Evolutionary conservation across 2,888 invertebrate species (phyloP).

Genomic region (Agriopis aurantiaria): DNA sequence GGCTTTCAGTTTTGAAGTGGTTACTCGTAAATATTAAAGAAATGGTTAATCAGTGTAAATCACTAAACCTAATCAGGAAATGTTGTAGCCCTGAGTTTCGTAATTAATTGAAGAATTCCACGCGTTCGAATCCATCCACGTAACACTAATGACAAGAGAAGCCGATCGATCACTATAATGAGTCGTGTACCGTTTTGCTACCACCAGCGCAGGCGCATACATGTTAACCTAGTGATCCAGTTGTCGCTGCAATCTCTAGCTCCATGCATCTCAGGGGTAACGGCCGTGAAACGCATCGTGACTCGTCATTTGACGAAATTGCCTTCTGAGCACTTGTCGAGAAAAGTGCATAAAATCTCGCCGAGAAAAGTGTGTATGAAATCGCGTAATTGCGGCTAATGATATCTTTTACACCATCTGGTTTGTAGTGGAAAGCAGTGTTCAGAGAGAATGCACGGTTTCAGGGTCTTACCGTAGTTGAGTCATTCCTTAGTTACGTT

Average conservation of each 20-base stretch:
- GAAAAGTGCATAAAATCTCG: slow-evolving; percentile 26
- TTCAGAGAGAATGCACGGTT: slow-evolving; percentile 19
- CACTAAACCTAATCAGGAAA: slow-evolving; percentile 1
- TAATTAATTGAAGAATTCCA: slow-evolving; percentile 30
- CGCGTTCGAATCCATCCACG: slow-evolving; percentile 26
- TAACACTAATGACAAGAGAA: slow-evolving; percentile 44
- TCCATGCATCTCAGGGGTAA: slow-evolving; percentile 42
- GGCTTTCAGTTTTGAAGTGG: slow-evolving; percentile 45
- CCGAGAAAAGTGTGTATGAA: slow-evolving; percentile 36
- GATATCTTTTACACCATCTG: slow-evolving; percentile 39
- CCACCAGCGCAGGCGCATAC: slow-evolving; percentile 32
- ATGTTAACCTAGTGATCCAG: slow-evolving; percentile 50
- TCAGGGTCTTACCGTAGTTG: slow-evolving; percentile 10
- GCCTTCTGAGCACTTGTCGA: slow-evolving; percentile 43
- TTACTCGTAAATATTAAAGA: slow-evolving; percentile 26
- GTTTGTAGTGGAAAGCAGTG: slow-evolving; percentile 36
- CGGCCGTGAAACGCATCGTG: slow-evolving; percentile 52
- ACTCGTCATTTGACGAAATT: slow-evolving; percentile 55
- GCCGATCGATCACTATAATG: slow-evolving; percentile 42
- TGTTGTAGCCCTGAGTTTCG: slow-evolving; percentile 3
- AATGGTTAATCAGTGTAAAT: background rate
- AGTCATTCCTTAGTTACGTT: slow-evolving; percentile 1
- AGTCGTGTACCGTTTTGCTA: slow-evolving; percentile 34
- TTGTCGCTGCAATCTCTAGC: slow-evolving; percentile 45
- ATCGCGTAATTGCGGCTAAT: slow-evolving; percentile 24